A percentile compares a stretch with the other conserved stretches of the same genome.
phyloP scores from a whole-genome alignment of 1,140 invertebrate species.

The Caenorhabditis elegans region WBcel235 BX284606.5:4128501-4129000 shows the following conservation, averaged over 20 bases:
- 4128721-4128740: too few species aligned
- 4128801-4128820: slow-evolving; percentile 25
- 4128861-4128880: slow-evolving; percentile 7
- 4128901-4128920: slow-evolving; percentile 15
- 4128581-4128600: background rate
- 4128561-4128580: slow-evolving; percentile 19
- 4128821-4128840: background rate
- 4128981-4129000: background rate
- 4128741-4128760: too few species aligned
- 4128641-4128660: slow-evolving; percentile 25
- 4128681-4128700: too few species aligned
- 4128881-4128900: slow-evolving; percentile 32
- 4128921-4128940: background rate
- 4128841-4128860: background rate
- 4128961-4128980: background rate
- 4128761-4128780: background rate
- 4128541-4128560: slow-evolving; percentile 32
- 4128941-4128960: slow-evolving; percentile 11
- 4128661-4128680: background rate
- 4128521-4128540: slow-evolving; percentile 21
- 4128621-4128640: background rate
- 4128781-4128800: slow-evolving; percentile 12
- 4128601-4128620: slow-evolving; percentile 24
- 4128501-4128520: background rate
- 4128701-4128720: background rate